Conservation (phyloP, 2,888 invertebrate species). For the Exephanes ischioxanthus region DNA sequence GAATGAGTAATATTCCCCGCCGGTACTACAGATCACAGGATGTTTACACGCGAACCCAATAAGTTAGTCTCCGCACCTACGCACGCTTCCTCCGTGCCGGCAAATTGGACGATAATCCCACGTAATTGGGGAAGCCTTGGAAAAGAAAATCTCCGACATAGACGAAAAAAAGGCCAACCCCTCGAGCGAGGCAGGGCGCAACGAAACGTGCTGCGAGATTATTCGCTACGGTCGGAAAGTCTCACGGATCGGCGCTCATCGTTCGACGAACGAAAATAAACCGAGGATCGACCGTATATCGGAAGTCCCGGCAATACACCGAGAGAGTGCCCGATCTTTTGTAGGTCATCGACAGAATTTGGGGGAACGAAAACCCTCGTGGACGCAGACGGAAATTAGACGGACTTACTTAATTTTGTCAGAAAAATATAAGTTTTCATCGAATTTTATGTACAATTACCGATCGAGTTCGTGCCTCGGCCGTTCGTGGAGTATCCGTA, state of each 20-base stretch:
- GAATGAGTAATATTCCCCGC: constrained; percentile 74
- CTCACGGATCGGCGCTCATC: not conserved
- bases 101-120: constrained; percentile 76
- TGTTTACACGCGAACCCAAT: constrained; percentile 18
- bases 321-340: constrained; percentile 50
- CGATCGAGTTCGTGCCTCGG: constrained; percentile 28
- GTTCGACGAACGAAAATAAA: constrained; percentile 30
- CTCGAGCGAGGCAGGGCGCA: not conserved
- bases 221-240: not conserved
- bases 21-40: constrained; percentile 55
- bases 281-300: constrained; percentile 2
- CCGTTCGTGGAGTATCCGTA: not conserved
- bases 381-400: not conserved
- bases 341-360: constrained; percentile 1
- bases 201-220: constrained; percentile 36
- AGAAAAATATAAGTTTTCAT: constrained; percentile 1
- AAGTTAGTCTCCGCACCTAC: constrained; percentile 48
- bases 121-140: constrained; percentile 30
- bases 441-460: not conserved
- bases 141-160: not conserved
- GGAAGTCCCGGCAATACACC: constrained; percentile 68
- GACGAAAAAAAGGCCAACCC: constrained; percentile 7
- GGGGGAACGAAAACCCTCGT: not conserved
- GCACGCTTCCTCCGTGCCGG: constrained; percentile 71
- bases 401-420: not conserved